Base-by-base conservation (phyloP, 1,140 invertebrate species). In the Chironomus tepperi region DNA sequence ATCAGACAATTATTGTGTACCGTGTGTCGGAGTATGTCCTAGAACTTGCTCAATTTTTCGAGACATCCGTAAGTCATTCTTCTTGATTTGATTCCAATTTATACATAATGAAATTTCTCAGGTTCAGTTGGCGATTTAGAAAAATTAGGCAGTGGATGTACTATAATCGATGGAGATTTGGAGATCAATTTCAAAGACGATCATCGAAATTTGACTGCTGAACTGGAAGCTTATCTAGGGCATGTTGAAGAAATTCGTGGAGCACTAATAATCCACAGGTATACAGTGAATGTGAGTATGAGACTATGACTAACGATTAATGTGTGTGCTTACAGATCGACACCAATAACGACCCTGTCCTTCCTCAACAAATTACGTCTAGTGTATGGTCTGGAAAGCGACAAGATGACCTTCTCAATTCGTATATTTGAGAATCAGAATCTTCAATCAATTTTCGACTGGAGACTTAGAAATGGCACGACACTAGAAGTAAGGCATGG, bases 161-260 rank as follows among this genome's bases (percentile, higher is more conserved):
- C 74, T 12, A 73, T 75, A 24, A 70, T 95, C 12, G 74, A 77
- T 8, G 77, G 78, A 42, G 74, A 75, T 2, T 57, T 78, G 1
- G 6, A 75, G 7, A 78, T 78, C 2, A 70, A 74, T 43, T 74
- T 78, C 2, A 34, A n/a, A 1, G 74, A 75, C 9, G 65, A 77
- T 10, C 7, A 42, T 16, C 65, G 6, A 18, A 73, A 89, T 76
- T 85, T 91, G 73, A 87, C 88, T 1, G 84, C 88, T 75, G 90
- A 91, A 78, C 82, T 95, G 18, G 89, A 91, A 79, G 85, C 89
- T 42, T 89, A 86, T 79, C 81, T 95, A 24, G 87, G 85, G 73
- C 83, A 83, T 75, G 89, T 95, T 73, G 86, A 89, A 79, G 88
- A 88, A 79, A 91, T 95, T 43, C 84, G 84, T 43, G 89, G 89